Base-by-base conservation (phyloP, 1,140 invertebrate species). In the Zaprionus taronus region DNA sequence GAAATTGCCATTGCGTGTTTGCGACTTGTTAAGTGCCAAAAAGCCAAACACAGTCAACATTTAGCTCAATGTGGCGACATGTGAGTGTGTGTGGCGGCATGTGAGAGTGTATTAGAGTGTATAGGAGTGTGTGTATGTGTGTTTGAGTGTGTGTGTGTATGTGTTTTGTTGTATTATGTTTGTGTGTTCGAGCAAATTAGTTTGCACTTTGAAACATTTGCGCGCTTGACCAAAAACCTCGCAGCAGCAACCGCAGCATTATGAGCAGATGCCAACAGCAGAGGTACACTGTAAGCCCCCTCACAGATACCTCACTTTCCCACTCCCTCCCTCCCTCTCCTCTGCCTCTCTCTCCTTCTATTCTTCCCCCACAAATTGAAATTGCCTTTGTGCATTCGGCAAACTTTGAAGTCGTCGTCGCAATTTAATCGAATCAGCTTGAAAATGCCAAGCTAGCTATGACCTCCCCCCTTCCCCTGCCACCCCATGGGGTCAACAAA, bases 371-470 rank as follows among this genome's bases (percentile, higher is more conserved):
- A 28, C 53, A 66, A 70, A 72, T 63, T 67, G 63, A 82, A 76
- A 78, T 77, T 68, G 55, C 79, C 64, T 81, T 81, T 72, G 68
- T 81, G 79, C 80, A 83, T 67, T 82, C 65, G 41, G 41, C 38
- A 58, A 57, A 67, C 65, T 67, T 67, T 67, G 65, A 67, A 58
- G 66, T 60, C 44, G 41, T 38, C 34, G 66, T 38, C 44, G 41
- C 53, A 51, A 62, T 62, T 56, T 72, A 83, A 83, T 83, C 77
- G 77, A 80, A 83, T 83, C 70, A 72, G 64, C 36, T 60, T 66
- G 63, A 17, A 62, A 53, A 58, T 64, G 36, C 63, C 38, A 51
- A 34, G 14, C 15, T 44, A 17, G 24, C 26, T 51, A 28, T 56
- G 57, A 68, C n/a, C 58, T 2, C 24, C 44, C 44, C 22, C 6